Base-by-base conservation (phyloP, 2,888 invertebrate genomes). In the Beris chalybata region DNA sequence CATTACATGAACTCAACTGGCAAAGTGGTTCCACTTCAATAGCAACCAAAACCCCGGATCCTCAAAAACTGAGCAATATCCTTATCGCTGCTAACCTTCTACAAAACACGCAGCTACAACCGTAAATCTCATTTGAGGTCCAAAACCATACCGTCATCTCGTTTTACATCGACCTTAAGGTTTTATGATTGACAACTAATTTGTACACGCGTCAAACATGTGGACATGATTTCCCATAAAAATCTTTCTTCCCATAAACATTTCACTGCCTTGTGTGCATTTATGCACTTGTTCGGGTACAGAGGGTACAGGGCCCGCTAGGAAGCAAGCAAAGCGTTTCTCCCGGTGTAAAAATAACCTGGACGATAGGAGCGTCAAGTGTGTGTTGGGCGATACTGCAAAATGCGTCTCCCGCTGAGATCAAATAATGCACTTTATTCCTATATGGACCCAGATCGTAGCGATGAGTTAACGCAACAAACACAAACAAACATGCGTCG, bases 151-250 rank as follows among this genome's bases (percentile, higher is more conserved):
- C 38, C 38, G 38, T 38, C 38, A 38, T 38, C 38, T 38, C 38
- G 38, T 38, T 38, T 38, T 38, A 38, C 38, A 38, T 9, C 9
- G 38, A 22, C 9, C 9, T 38, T 38, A 38, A 38, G 7, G 48
- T 47, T 59, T 48, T 59, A 59, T 59, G 58, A 59, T 47, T 59
- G 58, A 59, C 58, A 59, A 31, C 31, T 48, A 48, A 59, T 59
- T 59, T 59, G 58, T 59, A 59, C 58, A 59, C 58, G 58, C 58
- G 58, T 59, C 58, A 59, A 59, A 59, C 48, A 59, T 59, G 58
- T 59, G 58, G 48, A 59, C 58, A 59, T 31, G 15, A 47, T 11
- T 59, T 47, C 47, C 31, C 48, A 59, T 59, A 59, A 59, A 57
- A 48, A 47, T 59, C 29, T 47, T 59, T 43, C 58, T 59, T 31